Conservation (phyloP, 2,888 invertebrate genomes). For the Luperina testacea region DNA sequence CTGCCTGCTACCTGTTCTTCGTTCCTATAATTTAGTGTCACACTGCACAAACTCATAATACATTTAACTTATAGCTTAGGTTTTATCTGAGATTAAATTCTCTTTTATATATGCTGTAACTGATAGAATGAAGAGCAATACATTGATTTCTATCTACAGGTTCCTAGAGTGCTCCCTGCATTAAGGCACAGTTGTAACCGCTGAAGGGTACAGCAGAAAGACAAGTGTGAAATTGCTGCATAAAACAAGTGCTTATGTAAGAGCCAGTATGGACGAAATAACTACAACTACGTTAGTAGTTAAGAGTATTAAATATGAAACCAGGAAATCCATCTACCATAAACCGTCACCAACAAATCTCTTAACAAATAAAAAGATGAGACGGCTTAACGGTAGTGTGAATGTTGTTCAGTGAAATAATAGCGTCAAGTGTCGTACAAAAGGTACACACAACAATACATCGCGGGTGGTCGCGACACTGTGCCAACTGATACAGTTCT, state of each 20-base stretch:
- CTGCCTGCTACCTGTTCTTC: not conserved
- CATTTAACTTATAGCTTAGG: not conserved
- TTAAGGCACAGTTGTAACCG: not conserved
- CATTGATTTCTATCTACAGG: not conserved
- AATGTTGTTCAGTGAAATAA: conserved; percentile 71
- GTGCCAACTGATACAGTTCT: conserved; percentile 78
- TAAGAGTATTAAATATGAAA: conserved; percentile 19
- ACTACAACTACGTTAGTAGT: conserved; percentile 6
- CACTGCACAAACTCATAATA: not conserved
- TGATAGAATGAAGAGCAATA: conserved; percentile 1
- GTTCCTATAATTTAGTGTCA: not conserved
- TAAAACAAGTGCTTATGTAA: not conserved
- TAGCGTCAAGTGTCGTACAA: conserved; percentile 75
- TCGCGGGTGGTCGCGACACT: conserved; percentile 84
- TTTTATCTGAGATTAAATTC: not conserved
- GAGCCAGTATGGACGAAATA: conserved; percentile 3
- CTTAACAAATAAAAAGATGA: conserved; percentile 68
- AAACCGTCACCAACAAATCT: conserved; percentile 62
- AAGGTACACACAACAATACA: conserved; percentile 81
- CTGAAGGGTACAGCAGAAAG: not conserved
- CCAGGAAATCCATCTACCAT: conserved; percentile 41
- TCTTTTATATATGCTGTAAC: not conserved
- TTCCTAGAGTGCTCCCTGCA: not conserved
- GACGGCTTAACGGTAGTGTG: conserved; percentile 72
- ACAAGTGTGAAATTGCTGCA: not conserved